phyloP scores from a whole-genome alignment of 2,113 vertebrate genomes.

The Marmota monax region DNA sequence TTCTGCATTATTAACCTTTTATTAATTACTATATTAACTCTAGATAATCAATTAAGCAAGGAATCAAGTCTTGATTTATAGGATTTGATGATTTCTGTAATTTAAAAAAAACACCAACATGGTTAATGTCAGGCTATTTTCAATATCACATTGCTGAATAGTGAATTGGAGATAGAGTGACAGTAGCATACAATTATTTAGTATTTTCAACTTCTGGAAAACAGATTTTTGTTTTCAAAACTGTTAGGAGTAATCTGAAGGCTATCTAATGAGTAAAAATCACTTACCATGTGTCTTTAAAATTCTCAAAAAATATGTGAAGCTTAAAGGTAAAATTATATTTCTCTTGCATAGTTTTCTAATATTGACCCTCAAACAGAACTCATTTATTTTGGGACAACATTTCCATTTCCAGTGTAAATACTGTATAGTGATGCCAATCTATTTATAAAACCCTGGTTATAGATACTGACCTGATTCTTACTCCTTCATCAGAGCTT shows the following conservation, averaged over 20 bases:
- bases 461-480: background rate
- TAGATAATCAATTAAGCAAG: too few species aligned
- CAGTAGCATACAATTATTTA: too few species aligned
- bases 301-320: background rate
- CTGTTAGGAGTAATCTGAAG: background rate
- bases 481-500: constrained; percentile 10
- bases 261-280: background rate
- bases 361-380: background rate
- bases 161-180: too few species aligned
- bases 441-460: constrained; percentile 50
- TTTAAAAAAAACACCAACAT: too few species aligned
- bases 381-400: constrained; percentile 61
- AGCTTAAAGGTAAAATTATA: background rate
- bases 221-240: background rate
- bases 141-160: too few species aligned
- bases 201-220: background rate
- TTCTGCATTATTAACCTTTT: too few species aligned
- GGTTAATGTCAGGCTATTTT: too few species aligned
- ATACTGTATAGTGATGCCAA: constrained; percentile 48
- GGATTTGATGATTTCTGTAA: too few species aligned
- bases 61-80: too few species aligned
- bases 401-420: constrained; percentile 37
- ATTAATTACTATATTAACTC: too few species aligned
- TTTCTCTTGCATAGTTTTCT: background rate
- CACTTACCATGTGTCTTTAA: background rate